A percentile compares a stretch with the other conserved stretches of the same genome.
Conservation (phyloP, 1,140 invertebrate genomes). For the Phymastichus coffea region DNA sequence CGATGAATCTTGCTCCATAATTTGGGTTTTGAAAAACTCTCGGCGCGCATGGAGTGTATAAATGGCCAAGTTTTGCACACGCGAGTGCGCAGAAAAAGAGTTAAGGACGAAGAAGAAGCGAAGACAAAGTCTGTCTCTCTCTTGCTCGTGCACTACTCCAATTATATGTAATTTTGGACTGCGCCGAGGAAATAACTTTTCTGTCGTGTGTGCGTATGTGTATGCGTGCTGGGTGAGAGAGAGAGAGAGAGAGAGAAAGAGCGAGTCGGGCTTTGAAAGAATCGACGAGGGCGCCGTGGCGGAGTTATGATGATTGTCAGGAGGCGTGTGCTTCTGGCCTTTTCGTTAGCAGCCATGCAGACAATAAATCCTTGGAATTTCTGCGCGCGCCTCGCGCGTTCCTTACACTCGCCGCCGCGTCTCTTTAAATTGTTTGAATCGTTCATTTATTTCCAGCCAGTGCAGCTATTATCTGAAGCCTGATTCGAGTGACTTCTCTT, state of each 20-base stretch:
- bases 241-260: too few species aligned
- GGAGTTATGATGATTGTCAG: constrained; percentile 11
- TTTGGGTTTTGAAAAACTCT: too few species aligned
- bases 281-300: neutral
- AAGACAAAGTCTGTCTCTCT: constrained; percentile 20
- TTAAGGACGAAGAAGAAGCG: constrained; percentile 2
- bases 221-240: constrained; percentile 15
- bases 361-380: neutral
- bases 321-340: constrained; percentile 3
- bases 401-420: neutral
- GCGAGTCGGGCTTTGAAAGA: too few species aligned
- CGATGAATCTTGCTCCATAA: too few species aligned
- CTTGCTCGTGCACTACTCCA: constrained; percentile 26
- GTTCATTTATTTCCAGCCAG: too few species aligned
- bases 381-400: too few species aligned
- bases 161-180: constrained; percentile 30
- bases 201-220: constrained; percentile 27
- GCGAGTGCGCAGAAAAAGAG: neutral
- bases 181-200: constrained; percentile 28
- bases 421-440: too few species aligned
- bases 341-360: constrained; percentile 12
- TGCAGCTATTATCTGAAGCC: too few species aligned
- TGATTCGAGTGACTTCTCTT: too few species aligned
- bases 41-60: too few species aligned
- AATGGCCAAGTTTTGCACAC: too few species aligned